Evolutionary conservation across 1,140 invertebrate species (phyloP).

Genomic region (Anastatus disparis): DNA sequence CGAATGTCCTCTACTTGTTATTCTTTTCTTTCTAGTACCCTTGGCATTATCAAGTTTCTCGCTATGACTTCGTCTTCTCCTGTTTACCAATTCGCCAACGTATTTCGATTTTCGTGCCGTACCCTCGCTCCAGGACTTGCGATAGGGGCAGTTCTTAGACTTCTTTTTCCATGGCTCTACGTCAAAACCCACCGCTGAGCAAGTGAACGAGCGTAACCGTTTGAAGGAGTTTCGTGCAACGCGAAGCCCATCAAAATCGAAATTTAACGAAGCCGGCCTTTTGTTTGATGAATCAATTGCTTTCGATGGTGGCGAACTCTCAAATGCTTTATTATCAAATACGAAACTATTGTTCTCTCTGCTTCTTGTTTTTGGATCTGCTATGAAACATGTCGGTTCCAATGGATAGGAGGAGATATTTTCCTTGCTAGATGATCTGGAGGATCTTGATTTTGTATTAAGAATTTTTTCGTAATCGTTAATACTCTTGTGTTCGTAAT

Average conservation of each 20-base stretch:
- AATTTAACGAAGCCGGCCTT: constrained; percentile 28
- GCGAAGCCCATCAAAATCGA: constrained; percentile 37
- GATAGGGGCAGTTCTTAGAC: constrained; percentile 33
- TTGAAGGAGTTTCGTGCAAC: constrained; percentile 1
- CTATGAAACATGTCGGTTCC: constrained; percentile 43
- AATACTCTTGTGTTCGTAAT: neutral
- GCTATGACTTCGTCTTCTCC: constrained; percentile 29
- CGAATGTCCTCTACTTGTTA: constrained; percentile 25
- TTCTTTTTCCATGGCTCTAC: constrained; percentile 31
- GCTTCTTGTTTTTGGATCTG: constrained; percentile 15
- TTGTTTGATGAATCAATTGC: neutral
- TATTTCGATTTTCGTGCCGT: neutral
- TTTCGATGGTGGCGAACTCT: constrained; percentile 41
- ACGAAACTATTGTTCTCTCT: neutral
- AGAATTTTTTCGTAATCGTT: constrained; percentile 6
- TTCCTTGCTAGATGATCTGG: constrained; percentile 19
- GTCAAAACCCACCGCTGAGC: constrained; percentile 23
- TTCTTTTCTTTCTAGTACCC: neutral
- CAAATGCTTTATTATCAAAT: constrained; percentile 44
- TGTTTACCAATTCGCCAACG: constrained; percentile 18
- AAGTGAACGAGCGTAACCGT: constrained; percentile 27
- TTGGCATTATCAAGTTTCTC: neutral
- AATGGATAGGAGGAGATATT: constrained; percentile 38
- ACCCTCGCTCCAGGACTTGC: constrained; percentile 57
- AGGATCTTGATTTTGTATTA: neutral